These are phyloP conservation scores for Eueremaeus valkanovi DNA, from an alignment of 2,888 invertebrate species.

Conservation along the genomic window DNA sequence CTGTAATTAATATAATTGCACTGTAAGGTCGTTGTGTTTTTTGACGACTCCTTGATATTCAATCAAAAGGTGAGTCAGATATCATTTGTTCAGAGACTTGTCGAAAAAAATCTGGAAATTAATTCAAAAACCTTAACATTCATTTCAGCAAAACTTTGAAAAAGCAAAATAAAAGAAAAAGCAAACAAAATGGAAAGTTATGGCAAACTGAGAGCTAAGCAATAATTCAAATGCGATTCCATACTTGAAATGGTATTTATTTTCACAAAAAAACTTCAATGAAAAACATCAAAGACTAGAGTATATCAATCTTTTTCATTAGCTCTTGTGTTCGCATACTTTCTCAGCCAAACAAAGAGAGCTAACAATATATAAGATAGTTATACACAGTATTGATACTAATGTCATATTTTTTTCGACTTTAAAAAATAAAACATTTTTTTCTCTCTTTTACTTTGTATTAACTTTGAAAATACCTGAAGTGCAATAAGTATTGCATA, in stretches of 20 bases:
- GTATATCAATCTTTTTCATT: slow-evolving; percentile 11
- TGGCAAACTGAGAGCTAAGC: background rate
- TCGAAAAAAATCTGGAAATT: background rate
- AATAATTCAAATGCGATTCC: background rate
- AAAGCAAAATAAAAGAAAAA: background rate
- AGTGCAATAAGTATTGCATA: slow-evolving; percentile 30
- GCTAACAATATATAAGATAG: background rate
- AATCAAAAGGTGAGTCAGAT: background rate
- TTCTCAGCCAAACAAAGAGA: background rate
- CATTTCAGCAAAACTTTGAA: background rate
- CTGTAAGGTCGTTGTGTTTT: too few relatives aligned
- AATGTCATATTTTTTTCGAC: slow-evolving; percentile 2
- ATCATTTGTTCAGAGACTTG: background rate
- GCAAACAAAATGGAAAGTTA: background rate
- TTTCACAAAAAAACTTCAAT: background rate
- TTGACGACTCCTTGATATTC: background rate
- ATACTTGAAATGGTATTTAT: background rate
- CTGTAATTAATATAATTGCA: background rate
- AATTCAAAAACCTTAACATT: too few relatives aligned
- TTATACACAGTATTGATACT: background rate
- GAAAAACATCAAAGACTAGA: background rate
- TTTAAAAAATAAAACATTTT: background rate
- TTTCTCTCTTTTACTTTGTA: background rate
- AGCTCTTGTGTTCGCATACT: background rate
- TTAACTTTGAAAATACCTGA: background rate